Conservation (phyloP, 2,797 vertebrate genomes). For the Siniperca scherzeri region DNA sequence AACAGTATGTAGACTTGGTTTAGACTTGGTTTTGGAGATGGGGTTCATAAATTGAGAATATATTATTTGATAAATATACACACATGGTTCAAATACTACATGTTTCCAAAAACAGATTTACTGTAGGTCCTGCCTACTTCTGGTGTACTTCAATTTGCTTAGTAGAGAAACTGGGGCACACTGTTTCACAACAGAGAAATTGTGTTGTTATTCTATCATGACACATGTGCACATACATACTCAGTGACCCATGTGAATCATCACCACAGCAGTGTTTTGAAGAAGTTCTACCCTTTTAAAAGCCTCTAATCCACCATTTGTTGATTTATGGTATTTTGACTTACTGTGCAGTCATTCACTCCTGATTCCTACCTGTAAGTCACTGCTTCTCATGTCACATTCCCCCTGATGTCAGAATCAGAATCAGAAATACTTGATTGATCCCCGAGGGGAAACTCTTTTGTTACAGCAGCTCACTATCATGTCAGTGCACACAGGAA, state of each 20-base stretch:
- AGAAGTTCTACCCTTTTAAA: neutral
- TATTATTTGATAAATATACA: no score
- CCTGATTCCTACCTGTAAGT: neutral
- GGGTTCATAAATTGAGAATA: no score
- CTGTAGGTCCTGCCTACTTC: no score
- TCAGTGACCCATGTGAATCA: slow-evolving; percentile 12
- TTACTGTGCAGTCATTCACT: slow-evolving; percentile 8
- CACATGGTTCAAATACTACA: no score
- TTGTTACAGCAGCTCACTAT: no score
- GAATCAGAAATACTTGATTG: no score
- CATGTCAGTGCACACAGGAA: no score
- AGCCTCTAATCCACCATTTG: slow-evolving; percentile 22
- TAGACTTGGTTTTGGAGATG: no score
- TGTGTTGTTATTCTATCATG: neutral
- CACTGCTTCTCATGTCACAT: neutral
- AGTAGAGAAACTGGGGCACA: neutral
- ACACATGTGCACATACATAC: neutral
- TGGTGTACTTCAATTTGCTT: neutral
- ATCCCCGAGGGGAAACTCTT: no score
- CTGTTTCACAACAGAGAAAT: neutral
- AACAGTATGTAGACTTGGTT: no score
- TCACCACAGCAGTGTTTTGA: neutral
- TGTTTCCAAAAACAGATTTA: no score
- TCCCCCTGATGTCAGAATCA: neutral
- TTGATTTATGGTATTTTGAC: slow-evolving; percentile 31